phyloP scores from a whole-genome alignment of 1,140 invertebrate genomes.

The Apis dorsata region DNA sequence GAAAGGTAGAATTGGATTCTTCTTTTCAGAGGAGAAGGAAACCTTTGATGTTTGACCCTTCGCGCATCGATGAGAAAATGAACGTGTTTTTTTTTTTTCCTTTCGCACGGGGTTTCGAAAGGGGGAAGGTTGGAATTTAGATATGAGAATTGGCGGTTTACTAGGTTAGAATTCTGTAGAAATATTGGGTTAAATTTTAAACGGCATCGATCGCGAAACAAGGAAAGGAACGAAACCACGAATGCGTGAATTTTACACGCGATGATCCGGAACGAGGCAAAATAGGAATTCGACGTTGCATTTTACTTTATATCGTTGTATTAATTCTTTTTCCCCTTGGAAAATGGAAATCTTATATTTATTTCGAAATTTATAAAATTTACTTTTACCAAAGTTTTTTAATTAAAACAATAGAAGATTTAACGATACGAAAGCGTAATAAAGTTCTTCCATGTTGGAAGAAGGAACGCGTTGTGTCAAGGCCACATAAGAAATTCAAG shows the following conservation, averaged over 20 bases:
- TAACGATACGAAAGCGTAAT: not conserved
- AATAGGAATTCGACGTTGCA: too few species aligned
- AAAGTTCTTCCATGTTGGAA: slow-evolving; percentile 24
- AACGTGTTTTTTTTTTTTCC: not conserved
- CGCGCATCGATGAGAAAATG: not conserved
- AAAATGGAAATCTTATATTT: too few species aligned
- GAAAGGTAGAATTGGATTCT: not conserved
- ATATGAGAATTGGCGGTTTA: not conserved
- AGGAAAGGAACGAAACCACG: too few species aligned
- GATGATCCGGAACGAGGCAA: too few species aligned
- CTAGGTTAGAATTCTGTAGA: not conserved
- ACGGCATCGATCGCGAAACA: too few species aligned
- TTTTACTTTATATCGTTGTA: too few species aligned
- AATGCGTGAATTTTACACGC: too few species aligned
- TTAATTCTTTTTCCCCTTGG: too few species aligned
- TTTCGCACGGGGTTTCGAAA: not conserved
- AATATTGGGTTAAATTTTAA: not conserved
- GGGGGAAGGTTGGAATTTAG: not conserved
- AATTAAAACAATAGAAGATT: too few species aligned
- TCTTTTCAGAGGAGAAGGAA: not conserved
- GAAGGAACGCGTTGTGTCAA: not conserved
- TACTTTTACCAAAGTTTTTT: too few species aligned
- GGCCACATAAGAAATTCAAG: slow-evolving; percentile 63
- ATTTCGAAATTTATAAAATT: too few species aligned
- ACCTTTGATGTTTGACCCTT: not conserved